Conservation (phyloP, 2,797 vertebrate species). For the Danio choprae region DNA sequence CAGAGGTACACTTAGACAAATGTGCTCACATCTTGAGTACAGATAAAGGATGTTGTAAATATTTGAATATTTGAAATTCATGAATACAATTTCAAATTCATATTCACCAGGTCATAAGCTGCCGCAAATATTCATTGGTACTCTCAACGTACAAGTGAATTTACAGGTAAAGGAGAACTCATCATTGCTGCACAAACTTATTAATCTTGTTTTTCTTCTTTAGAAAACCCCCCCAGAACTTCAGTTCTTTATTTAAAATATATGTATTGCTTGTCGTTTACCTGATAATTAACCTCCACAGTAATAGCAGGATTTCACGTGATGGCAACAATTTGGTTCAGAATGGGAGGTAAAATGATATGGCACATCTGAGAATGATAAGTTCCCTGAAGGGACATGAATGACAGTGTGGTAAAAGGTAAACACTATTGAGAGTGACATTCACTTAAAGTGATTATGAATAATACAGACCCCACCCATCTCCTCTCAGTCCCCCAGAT, state of each 20-base stretch:
- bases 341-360: background rate
- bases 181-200: background rate
- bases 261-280: slow-evolving; percentile 17
- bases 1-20: slow-evolving; percentile 37
- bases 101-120: background rate
- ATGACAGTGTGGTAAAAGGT: slow-evolving; percentile 14
- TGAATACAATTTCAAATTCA: background rate
- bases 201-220: background rate
- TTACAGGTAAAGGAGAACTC: background rate
- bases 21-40: slow-evolving; percentile 17
- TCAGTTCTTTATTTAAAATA: background rate
- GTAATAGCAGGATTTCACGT: background rate
- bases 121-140: background rate
- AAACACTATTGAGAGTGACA: slow-evolving; percentile 47
- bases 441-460: slow-evolving; percentile 74
- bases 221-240: background rate
- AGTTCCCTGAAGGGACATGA: slow-evolving; percentile 11
- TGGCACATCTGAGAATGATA: background rate
- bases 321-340: slow-evolving; percentile 14
- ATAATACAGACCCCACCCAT: slow-evolving; percentile 75
- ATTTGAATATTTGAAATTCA: too few species aligned
- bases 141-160: slow-evolving; percentile 1
- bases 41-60: slow-evolving; percentile 22
- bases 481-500: slow-evolving; percentile 70
- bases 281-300: slow-evolving; percentile 13